A percentile compares a stretch with the other conserved stretches of the same genome.
Conservation (phyloP, 2,797 vertebrate species). For the Taeniopygia guttata region DNA sequence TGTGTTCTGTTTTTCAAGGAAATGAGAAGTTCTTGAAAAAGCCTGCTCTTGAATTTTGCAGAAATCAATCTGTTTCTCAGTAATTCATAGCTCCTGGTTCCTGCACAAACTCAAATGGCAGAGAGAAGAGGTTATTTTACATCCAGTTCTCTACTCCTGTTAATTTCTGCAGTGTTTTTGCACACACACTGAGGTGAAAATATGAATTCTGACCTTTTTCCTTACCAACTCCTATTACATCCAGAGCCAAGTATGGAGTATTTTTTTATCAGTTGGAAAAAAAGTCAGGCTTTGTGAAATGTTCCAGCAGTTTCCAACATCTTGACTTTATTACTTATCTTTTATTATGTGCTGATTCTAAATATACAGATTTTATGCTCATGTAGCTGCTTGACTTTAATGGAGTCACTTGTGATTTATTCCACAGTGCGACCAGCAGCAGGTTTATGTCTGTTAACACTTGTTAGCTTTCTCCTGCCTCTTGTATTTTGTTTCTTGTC, state of each 20-base stretch:
- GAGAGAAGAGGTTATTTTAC: slow-evolving; percentile 1
- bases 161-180: slow-evolving; percentile 1
- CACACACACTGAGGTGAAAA: slow-evolving; percentile 29
- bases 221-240: background rate
- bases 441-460: background rate
- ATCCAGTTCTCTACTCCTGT: background rate
- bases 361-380: slow-evolving; percentile 24
- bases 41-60: background rate
- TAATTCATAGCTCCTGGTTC: background rate
- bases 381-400: slow-evolving; percentile 20
- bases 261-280: slow-evolving; percentile 14
- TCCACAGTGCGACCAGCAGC: background rate
- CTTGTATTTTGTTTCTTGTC: background rate
- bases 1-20: background rate
- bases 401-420: slow-evolving; percentile 30
- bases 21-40: slow-evolving; percentile 15
- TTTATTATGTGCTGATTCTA: slow-evolving; percentile 29
- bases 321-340: background rate
- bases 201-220: background rate
- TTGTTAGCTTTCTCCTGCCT: background rate
- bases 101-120: background rate
- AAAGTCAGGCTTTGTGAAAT: background rate
- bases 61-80: background rate
- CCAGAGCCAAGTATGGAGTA: background rate
- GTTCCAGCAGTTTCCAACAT: slow-evolving; percentile 4